phyloP scores from a whole-genome alignment of 1,140 invertebrate species.

The Drosophila teissieri region DNA sequence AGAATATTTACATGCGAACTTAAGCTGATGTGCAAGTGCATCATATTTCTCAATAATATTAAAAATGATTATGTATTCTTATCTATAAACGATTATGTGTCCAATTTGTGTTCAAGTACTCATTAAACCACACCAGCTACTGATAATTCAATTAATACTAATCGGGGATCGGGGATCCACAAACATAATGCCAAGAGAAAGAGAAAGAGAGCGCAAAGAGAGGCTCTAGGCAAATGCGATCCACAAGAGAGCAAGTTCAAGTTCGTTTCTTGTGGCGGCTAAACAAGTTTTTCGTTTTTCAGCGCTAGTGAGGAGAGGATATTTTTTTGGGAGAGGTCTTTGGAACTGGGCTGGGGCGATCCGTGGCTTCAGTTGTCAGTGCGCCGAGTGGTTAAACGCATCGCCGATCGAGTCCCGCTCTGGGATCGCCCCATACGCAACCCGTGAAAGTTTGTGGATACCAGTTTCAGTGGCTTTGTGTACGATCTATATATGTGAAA shows the following conservation, averaged over 20 bases:
- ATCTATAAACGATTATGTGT: not conserved
- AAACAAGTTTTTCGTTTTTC: conserved; percentile 73
- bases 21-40: not conserved
- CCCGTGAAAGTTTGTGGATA: conserved; percentile 73
- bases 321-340: not conserved
- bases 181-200: conserved; percentile 13
- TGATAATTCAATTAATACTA: conserved; percentile 28
- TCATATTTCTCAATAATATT: not conserved
- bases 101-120: not conserved
- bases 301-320: not conserved
- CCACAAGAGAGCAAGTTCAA: conserved; percentile 35
- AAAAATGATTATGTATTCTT: not conserved
- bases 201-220: conserved; percentile 3
- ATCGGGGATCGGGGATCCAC: conserved; percentile 21
- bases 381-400: conserved; percentile 52
- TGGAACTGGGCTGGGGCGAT: conserved; percentile 3
- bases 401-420: conserved; percentile 31
- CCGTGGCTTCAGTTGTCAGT: conserved; percentile 44
- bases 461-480: conserved; percentile 53
- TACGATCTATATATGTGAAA: conserved; percentile 48
- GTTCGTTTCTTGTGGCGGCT: conserved; percentile 55
- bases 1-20: too few species aligned
- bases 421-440: conserved; percentile 32
- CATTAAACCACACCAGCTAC: conserved; percentile 1
- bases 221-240: not conserved